Conservation (phyloP, 1,140 invertebrate genomes). For the Brachionus manjavacas region DNA sequence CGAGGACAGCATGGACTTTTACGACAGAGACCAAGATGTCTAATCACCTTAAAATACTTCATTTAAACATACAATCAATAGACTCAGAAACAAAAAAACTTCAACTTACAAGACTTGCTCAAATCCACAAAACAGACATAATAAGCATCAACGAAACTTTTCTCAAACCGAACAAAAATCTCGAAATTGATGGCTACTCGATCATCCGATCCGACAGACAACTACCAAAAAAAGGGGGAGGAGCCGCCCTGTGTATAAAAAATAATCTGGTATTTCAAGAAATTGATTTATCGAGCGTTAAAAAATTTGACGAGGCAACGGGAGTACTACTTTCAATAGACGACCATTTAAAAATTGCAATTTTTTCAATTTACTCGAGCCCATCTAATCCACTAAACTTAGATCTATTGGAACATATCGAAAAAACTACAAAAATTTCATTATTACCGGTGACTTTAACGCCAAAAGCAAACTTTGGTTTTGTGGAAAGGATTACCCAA, state of each 20-base stretch:
- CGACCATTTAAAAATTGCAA: neutral
- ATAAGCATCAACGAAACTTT: neutral
- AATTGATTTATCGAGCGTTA: too few species aligned
- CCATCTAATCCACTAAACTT: neutral
- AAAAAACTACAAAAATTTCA: neutral
- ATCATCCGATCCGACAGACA: too few species aligned
- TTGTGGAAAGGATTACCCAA: neutral
- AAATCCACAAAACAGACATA: neutral
- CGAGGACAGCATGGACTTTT: too few species aligned
- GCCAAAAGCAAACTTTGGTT: neutral
- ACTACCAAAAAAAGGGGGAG: too few species aligned
- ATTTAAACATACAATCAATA: neutral
- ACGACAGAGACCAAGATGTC: neutral
- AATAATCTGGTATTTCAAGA: too few species aligned
- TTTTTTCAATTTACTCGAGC: neutral
- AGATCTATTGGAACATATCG: neutral
- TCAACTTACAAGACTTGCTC: neutral
- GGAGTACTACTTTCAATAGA: too few species aligned
- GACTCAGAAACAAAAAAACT: neutral
- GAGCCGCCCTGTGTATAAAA: too few species aligned
- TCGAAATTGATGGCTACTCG: too few species aligned
- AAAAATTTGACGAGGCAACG: too few species aligned
- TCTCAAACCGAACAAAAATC: neutral
- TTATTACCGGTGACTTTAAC: neutral
- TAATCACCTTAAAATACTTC: neutral